phyloP scores from a whole-genome alignment of 2,888 invertebrate genomes.

The Falcaria lacertinaria region DNA sequence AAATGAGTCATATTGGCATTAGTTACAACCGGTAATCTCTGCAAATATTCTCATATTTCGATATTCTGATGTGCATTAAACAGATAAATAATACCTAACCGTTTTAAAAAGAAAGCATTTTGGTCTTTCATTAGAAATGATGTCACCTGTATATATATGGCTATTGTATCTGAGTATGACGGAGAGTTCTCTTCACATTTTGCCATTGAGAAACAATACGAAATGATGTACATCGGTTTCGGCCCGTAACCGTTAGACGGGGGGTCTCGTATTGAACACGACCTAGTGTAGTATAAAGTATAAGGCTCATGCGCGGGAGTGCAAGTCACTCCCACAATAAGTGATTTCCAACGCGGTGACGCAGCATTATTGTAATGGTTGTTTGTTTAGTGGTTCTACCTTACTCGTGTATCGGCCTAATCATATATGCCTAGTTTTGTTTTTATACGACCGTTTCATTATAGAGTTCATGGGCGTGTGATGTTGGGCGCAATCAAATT shows the following conservation, averaged over 20 bases:
- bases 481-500: constrained; percentile 77
- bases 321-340: constrained; percentile 77
- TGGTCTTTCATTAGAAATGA: neutral
- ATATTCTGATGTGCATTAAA: no score
- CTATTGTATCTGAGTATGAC: neutral
- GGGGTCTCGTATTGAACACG: constrained; percentile 4
- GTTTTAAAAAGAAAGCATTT: no score
- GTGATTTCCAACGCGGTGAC: constrained; percentile 77
- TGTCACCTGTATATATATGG: neutral
- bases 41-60: no score
- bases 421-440: constrained; percentile 79
- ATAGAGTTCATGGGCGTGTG: constrained; percentile 78
- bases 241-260: constrained; percentile 3
- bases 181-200: neutral
- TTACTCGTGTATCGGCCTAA: constrained; percentile 78
- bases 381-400: constrained; percentile 79
- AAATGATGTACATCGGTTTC: constrained; percentile 3
- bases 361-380: constrained; percentile 73
- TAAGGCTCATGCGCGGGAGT: constrained; percentile 39
- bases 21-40: no score
- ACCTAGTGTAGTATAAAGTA: constrained; percentile 48
- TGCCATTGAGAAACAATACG: neutral
- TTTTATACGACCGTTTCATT: constrained; percentile 76
- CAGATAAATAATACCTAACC: no score
- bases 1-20: no score